A percentile compares a stretch with the other conserved stretches of the same genome.
Evolutionary conservation across 2,797 vertebrate genomes (phyloP).

Genomic region (Bryconaethiops microstoma): DNA sequence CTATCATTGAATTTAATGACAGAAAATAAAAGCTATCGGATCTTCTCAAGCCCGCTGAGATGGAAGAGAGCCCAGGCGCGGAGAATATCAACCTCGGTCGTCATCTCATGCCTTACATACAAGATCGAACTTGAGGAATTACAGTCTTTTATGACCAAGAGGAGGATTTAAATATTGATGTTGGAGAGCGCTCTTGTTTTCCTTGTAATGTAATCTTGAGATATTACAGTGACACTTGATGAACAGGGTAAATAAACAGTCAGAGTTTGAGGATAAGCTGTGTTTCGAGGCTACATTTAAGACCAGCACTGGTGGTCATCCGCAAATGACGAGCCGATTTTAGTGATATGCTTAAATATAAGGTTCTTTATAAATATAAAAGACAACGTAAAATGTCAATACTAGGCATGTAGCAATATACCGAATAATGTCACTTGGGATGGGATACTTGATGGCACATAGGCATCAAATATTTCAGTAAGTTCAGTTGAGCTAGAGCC

Average conservation of each 20-base stretch:
- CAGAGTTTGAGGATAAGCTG: no score
- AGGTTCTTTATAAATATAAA: not conserved
- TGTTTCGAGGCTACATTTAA: no score
- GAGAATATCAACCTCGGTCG: constrained; percentile 36
- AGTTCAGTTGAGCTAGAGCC: no score
- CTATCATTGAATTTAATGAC: constrained; percentile 49
- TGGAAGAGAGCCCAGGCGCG: constrained; percentile 33
- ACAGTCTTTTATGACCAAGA: constrained; percentile 33
- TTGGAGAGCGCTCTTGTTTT: not conserved
- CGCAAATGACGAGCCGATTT: no score
- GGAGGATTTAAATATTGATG: constrained; percentile 35
- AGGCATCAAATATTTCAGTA: no score
- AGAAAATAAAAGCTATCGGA: constrained; percentile 56
- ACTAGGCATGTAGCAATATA: no score
- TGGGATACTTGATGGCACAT: no score
- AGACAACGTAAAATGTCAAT: no score
- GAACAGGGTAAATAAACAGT: no score
- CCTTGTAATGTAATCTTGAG: not conserved
- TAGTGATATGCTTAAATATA: not conserved
- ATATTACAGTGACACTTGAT: not conserved
- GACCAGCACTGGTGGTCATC: no score
- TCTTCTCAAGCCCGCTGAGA: constrained; percentile 45
- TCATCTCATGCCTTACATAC: constrained; percentile 21
- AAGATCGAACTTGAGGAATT: constrained; percentile 28
- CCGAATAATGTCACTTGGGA: no score